These are phyloP conservation scores for Nemotelus pantherinus DNA, from an alignment of 2,888 invertebrate genomes.

Conservation along the genomic window DNA sequence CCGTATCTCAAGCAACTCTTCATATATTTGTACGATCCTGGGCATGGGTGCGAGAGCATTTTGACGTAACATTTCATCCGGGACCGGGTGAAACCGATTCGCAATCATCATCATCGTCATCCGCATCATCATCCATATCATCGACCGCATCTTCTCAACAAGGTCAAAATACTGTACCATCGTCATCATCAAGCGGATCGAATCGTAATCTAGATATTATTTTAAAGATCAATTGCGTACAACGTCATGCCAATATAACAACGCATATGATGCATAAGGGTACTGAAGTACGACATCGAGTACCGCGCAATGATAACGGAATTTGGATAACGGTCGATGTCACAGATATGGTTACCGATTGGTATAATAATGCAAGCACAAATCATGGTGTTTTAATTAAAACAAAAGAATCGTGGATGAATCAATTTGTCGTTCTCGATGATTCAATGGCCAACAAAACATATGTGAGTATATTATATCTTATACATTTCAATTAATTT, in stretches of 20 bases:
- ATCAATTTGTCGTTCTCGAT: conserved; percentile 75
- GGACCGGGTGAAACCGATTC: conserved; percentile 47
- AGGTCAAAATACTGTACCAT: conserved; percentile 2
- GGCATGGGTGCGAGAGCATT: conserved; percentile 59
- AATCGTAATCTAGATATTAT: conserved; percentile 55
- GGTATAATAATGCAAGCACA: conserved; percentile 78
- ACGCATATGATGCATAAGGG: conserved; percentile 57
- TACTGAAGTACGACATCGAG: conserved; percentile 58
- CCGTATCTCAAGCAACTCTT: conserved; percentile 59
- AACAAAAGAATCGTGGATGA: conserved; percentile 71
- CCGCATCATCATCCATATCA: background rate
- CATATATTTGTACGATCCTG: conserved; percentile 61
- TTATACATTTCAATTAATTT: background rate
- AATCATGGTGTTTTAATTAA: conserved; percentile 82
- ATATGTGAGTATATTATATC: conserved; percentile 57
- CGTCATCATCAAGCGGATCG: conserved; percentile 46
- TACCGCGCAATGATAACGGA: conserved; percentile 59
- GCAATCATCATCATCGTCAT: conserved; percentile 28
- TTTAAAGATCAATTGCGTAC: conserved; percentile 58
- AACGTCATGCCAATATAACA: conserved; percentile 55
- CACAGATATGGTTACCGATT: conserved; percentile 77
- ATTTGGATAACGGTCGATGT: conserved; percentile 80
- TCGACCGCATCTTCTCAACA: background rate
- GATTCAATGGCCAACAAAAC: conserved; percentile 67
- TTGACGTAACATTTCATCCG: background rate